Evolutionary conservation across 2,113 vertebrate species (phyloP).

Genomic region (Opisthocomus hoazin): DNA sequence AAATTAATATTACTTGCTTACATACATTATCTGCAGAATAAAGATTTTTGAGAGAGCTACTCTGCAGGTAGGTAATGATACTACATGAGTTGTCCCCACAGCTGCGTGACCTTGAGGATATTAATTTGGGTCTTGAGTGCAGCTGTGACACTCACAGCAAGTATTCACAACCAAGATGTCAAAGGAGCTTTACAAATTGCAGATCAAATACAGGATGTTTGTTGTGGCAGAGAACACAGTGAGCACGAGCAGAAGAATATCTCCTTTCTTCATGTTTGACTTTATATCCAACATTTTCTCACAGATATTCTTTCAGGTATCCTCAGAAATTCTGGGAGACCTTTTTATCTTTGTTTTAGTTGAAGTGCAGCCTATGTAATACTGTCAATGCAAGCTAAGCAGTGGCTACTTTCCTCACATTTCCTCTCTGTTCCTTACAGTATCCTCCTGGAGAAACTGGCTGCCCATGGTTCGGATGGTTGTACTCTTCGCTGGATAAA

Average conservation of each 20-base stretch:
- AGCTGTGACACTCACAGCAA: neutral
- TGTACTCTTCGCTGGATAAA: too few species aligned
- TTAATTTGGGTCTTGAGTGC: conserved; percentile 27
- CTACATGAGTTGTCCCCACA: neutral
- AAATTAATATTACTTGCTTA: conserved; percentile 48
- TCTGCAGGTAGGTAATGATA: neutral
- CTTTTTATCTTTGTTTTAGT: neutral
- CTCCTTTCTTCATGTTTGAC: neutral
- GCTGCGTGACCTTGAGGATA: neutral
- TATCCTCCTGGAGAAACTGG: too few species aligned
- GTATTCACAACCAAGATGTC: conserved; percentile 27
- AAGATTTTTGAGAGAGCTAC: neutral
- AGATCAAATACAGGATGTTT: conserved; percentile 11
- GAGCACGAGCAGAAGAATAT: neutral
- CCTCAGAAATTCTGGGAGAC: neutral
- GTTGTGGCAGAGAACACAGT: neutral
- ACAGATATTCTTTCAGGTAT: neutral
- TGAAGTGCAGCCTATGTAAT: neutral
- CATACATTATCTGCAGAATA: neutral
- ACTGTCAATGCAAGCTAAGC: neutral
- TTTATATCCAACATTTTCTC: neutral
- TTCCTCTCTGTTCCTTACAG: too few species aligned
- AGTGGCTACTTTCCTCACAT: neutral
- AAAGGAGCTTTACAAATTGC: conserved; percentile 36
- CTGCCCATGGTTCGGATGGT: too few species aligned